Conservation (phyloP, 2,888 invertebrate genomes). For the Odontomyia ornata region DNA sequence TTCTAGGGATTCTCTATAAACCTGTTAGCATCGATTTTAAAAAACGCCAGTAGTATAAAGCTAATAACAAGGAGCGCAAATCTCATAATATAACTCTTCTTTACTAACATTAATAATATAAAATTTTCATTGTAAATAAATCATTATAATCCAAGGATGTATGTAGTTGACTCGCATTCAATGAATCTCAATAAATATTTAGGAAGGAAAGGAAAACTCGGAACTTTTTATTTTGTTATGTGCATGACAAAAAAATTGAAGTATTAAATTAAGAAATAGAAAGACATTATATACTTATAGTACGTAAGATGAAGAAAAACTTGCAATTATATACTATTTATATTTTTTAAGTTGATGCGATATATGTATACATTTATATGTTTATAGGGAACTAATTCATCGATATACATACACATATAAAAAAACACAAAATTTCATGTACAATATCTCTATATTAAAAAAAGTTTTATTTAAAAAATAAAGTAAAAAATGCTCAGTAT, state of each 20-base stretch:
- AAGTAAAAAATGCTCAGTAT: constrained; percentile 23
- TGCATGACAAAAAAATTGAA: not conserved
- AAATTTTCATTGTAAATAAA: not conserved
- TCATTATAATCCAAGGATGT: not conserved
- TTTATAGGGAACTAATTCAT: not conserved
- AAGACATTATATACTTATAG: not conserved
- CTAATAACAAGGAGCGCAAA: not conserved
- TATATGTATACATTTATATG: not conserved
- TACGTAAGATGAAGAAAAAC: not conserved
- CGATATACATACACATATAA: not conserved
- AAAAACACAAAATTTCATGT: not conserved
- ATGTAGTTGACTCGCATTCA: no score
- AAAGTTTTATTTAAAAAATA: constrained; percentile 37
- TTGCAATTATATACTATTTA: constrained; percentile 13
- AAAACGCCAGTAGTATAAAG: constrained; percentile 31
- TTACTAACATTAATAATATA: not conserved
- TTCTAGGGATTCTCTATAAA: not conserved
- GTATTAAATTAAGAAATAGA: constrained; percentile 3
- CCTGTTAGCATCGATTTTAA: constrained; percentile 26
- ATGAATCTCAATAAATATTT: no score
- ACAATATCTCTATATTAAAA: not conserved
- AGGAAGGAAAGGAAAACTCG: no score
- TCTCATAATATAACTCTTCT: not conserved
- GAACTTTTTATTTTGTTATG: not conserved
- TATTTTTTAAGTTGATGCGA: constrained; percentile 6